A percentile compares a stretch with the other conserved stretches of the same genome.
These are phyloP conservation scores for Coracopsis vasa DNA, from an alignment of 2,113 vertebrate genomes.

Conservation along the genomic window DNA sequence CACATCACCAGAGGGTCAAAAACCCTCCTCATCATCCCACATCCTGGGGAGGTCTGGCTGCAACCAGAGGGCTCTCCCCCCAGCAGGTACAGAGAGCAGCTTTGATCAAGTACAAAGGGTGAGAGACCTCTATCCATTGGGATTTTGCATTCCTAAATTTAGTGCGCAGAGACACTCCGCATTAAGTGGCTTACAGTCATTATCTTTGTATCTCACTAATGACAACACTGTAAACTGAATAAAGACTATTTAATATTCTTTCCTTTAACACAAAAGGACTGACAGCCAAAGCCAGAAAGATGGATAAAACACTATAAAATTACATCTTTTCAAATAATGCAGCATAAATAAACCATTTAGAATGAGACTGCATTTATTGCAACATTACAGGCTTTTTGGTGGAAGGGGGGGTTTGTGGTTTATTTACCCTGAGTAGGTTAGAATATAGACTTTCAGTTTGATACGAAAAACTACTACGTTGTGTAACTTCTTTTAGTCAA, in stretches of 20 bases:
- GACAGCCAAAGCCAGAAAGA: conserved; percentile 71
- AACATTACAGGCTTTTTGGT: conserved; percentile 82
- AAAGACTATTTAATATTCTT: conserved; percentile 63
- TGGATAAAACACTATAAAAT: conserved; percentile 69
- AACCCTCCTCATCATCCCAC: not conserved
- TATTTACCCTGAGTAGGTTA: conserved; percentile 81
- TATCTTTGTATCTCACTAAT: conserved; percentile 41
- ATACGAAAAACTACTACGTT: conserved; percentile 66
- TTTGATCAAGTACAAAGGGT: not conserved
- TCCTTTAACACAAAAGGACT: conserved; percentile 67
- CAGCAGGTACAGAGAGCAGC: not conserved
- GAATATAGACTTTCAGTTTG: conserved; percentile 71
- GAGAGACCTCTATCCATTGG: not conserved
- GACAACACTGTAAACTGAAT: conserved; percentile 55
- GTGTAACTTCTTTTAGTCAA: conserved; percentile 52
- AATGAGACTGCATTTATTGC: conserved; percentile 78
- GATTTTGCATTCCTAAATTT: not conserved
- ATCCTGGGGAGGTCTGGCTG: not conserved
- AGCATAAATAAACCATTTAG: conserved; percentile 76
- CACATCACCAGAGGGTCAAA: not conserved
- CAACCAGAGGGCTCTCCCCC: not conserved
- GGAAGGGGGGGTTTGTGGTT: conserved; percentile 71
- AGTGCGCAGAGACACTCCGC: not conserved
- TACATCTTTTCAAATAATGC: conserved; percentile 66
- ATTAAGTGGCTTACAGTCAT: conserved; percentile 29